Percentiles rank a stretch among this genome's conserved stretches.
Conservation (phyloP, 2,888 invertebrate genomes). For the Heterodera filipjevi region DNA sequence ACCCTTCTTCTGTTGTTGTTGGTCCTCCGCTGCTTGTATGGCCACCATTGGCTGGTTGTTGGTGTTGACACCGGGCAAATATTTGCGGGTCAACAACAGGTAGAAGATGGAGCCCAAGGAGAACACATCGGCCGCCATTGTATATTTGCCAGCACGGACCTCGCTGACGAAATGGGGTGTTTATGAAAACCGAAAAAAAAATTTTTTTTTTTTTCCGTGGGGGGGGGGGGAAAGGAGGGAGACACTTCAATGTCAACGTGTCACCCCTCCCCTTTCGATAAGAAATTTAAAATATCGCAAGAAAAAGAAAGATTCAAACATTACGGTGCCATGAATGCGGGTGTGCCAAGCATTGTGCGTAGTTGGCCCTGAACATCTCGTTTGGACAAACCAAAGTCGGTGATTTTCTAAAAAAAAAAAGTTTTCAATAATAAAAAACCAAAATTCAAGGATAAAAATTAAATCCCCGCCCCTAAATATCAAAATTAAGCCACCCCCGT, state of each 20-base stretch:
- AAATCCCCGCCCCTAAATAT: too few species aligned
- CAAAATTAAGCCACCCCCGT: too few species aligned
- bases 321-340: conserved; percentile 51
- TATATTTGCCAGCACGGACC: conserved; percentile 20
- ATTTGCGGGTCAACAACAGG: conserved; percentile 13
- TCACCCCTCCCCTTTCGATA: too few species aligned
- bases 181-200: too few species aligned
- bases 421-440: neutral
- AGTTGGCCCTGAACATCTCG: conserved; percentile 31
- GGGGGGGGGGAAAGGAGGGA: too few species aligned
- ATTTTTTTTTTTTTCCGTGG: too few species aligned
- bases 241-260: too few species aligned
- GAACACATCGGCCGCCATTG: conserved; percentile 27
- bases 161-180: neutral
- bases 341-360: conserved; percentile 49
- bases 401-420: neutral
- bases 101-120: conserved; percentile 24
- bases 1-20: neutral
- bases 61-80: conserved; percentile 1
- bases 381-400: too few species aligned
- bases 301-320: neutral
- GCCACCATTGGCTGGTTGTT: too few species aligned
- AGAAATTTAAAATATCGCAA: too few species aligned
- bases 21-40: too few species aligned
- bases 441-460: too few species aligned